Base-by-base conservation (phyloP, 2,888 invertebrate genomes). In the Brachypalpus laphriformis region DNA sequence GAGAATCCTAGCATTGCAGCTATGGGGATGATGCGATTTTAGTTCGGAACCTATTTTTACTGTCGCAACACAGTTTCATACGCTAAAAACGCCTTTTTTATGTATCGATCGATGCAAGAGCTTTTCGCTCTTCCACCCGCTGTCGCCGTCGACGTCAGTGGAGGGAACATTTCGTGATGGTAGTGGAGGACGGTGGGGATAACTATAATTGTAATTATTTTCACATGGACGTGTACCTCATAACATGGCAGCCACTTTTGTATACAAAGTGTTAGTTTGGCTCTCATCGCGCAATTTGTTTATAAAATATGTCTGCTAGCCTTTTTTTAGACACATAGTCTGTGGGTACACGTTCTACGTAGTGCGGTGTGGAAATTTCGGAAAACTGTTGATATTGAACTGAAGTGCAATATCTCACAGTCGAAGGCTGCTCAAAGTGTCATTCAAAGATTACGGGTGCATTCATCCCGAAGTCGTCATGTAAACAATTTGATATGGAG, bases 21-120 rank as follows among this genome's bases (percentile, higher is more conserved):
- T 3, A n/a, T 37, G 37, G 59, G 68, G 42, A 70, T 70, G 68
- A 70, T 68, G 68, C 59, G 77, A 77, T 70, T 59, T 59, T 61
- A 37, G 22, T 77, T 49, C 28, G 51, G 34, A 45, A 70, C 68
- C 68, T 70, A 68, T 70, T 77, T 70, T 77, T 77, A 51, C 42
- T 61, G 54, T 68, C 37, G 25, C 47, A 70, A 40, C 31, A 77
- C 49, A 51, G 49, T 82, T 76, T 76, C 45, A 56, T 75, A 81
- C 59, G 25, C 66, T 47, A 65, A 85, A 85, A 75, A 85, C 83
- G 83, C 85, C 81, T 85, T 81, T 77, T 85, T 81, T 71, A 85
- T 75, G 66, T 81, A 81, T 85, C 85, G 85, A 85, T 85, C 85
- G 75, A 81, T 85, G 75, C 65, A 16, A 81, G 85, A 85, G 85